A percentile compares a stretch with the other conserved stretches of the same genome.
Evolutionary conservation across 2,888 invertebrate genomes (phyloP).

Genomic region (Timema cristinae): DNA sequence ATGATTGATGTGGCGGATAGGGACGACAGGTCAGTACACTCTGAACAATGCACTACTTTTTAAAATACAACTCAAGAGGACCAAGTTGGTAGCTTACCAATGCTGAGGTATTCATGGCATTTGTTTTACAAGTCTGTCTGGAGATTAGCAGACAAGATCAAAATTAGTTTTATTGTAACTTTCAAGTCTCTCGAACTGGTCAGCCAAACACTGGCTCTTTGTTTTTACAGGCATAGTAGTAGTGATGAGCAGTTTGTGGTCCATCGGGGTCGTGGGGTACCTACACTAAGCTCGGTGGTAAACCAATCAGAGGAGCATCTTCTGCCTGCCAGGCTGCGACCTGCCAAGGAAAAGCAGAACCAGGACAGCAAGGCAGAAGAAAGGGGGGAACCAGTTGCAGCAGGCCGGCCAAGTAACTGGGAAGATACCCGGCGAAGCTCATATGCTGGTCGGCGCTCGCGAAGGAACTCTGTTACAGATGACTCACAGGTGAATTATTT

Average conservation of each 20-base stretch:
- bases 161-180: neutral
- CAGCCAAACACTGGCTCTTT: constrained; percentile 3
- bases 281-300: constrained; percentile 67
- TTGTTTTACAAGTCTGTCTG: neutral
- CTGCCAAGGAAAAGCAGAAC: constrained; percentile 60
- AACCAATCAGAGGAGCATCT: constrained; percentile 53
- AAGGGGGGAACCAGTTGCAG: constrained; percentile 59
- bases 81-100: neutral
- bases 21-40: constrained; percentile 42
- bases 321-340: constrained; percentile 54
- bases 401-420: constrained; percentile 84
- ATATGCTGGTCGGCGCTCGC: constrained; percentile 78
- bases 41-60: neutral
- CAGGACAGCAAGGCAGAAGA: constrained; percentile 65
- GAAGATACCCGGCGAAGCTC: constrained; percentile 65
- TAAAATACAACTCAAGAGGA: neutral
- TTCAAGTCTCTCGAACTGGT: neutral
- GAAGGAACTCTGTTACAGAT: constrained; percentile 78
- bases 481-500: constrained; percentile 58
- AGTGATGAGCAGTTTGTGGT: constrained; percentile 61
- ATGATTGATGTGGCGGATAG: neutral
- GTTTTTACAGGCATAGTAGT: constrained; percentile 11
- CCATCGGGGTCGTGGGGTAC: constrained; percentile 72
- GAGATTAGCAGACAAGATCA: neutral
- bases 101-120: neutral